Evolutionary conservation across 2,113 vertebrate genomes (phyloP).

Genomic region (Elanus axillaris): DNA sequence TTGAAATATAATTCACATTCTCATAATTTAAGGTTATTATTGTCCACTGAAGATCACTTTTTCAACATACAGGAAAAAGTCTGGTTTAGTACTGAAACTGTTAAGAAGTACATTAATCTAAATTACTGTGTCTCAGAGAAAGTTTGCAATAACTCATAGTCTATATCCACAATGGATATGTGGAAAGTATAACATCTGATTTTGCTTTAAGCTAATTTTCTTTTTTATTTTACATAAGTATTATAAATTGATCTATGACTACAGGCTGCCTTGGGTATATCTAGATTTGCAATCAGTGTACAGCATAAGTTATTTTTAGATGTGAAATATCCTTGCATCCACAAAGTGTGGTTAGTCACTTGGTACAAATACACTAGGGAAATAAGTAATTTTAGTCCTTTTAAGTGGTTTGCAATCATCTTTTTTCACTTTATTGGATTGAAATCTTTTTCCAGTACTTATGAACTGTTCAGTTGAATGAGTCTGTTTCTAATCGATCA

Average conservation of each 20-base stretch:
- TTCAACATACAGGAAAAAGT: not conserved
- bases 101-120: not conserved
- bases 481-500: not conserved
- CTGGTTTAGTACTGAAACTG: not conserved
- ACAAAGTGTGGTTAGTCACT: not conserved
- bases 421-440: not conserved
- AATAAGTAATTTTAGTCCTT: not conserved
- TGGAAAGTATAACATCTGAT: not conserved
- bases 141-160: not conserved
- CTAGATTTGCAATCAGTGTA: not conserved
- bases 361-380: not conserved
- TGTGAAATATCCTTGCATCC: not conserved
- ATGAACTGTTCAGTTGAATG: not conserved
- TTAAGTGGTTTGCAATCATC: not conserved
- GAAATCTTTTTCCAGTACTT: not conserved
- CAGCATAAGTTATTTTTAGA: not conserved
- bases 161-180: rapidly evolving
- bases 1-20: not conserved
- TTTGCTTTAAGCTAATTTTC: not conserved
- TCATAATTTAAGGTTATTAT: not conserved
- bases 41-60: not conserved
- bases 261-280: not conserved
- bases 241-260: not conserved
- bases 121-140: not conserved
- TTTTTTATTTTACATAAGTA: not conserved